A percentile compares a stretch with the other conserved stretches of the same genome.
Conservation (phyloP, 2,888 invertebrate species). For the Mythimna vitellina region DNA sequence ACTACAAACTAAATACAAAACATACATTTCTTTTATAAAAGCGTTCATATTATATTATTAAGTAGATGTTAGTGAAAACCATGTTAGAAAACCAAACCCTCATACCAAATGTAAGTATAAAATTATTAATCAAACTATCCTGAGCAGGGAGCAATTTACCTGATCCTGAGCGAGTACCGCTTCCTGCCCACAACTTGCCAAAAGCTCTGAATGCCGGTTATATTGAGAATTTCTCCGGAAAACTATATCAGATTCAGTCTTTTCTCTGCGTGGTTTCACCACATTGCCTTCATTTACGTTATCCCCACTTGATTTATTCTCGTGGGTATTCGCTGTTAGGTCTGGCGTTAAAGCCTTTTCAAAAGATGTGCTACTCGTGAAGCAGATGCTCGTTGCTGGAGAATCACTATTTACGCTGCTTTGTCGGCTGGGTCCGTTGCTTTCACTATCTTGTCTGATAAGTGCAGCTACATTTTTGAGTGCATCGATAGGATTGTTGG, state of each 20-base stretch:
- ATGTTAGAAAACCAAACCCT: conserved; percentile 85
- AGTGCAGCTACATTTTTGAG: conserved; percentile 85
- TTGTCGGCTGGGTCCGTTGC: conserved; percentile 81
- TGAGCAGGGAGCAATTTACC: conserved; percentile 87
- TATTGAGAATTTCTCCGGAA: conserved; percentile 91
- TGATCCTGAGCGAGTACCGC: conserved; percentile 90
- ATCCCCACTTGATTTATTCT: conserved; percentile 71
- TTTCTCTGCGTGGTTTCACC: conserved; percentile 94
- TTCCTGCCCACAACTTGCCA: conserved; percentile 88
- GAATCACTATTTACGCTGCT: conserved; percentile 85
- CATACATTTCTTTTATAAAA: conserved; percentile 73
- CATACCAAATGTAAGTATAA: conserved; percentile 85
- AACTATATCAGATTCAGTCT: conserved; percentile 97
- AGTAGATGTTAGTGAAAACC: conserved; percentile 78
- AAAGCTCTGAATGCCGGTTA: conserved; percentile 84
- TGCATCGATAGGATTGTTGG: conserved; percentile 85
- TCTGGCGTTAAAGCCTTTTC: conserved; percentile 83
- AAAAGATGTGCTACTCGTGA: conserved; percentile 79
- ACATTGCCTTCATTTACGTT: conserved; percentile 77
- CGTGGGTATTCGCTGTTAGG: conserved; percentile 80
- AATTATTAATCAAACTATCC: conserved; percentile 86
- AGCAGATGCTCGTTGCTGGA: conserved; percentile 85
- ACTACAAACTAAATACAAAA: conserved; percentile 71
- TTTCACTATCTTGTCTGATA: conserved; percentile 84
- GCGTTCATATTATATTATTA: conserved; percentile 70